phyloP scores from a whole-genome alignment of 2,113 vertebrate species.

The Hypanus sabinus region DNA sequence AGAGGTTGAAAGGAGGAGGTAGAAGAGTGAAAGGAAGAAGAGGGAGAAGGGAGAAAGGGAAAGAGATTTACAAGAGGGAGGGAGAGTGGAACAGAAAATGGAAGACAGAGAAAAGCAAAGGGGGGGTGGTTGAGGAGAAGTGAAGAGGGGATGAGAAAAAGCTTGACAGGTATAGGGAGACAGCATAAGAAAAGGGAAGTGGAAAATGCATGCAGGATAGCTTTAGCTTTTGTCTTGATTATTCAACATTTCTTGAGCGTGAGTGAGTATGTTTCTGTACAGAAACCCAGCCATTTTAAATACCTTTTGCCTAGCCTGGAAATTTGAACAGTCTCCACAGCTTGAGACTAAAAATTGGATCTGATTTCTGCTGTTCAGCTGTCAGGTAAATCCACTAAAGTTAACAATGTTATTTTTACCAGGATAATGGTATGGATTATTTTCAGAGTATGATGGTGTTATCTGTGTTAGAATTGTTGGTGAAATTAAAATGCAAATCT shows the following conservation, averaged over 20 bases:
- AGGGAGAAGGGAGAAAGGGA: no score
- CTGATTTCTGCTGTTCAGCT: not conserved
- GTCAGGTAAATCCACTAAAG: slow-evolving; percentile 12
- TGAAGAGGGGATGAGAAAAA: no score
- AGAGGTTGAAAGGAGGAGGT: no score
- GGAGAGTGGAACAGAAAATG: no score
- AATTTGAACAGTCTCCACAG: not conserved
- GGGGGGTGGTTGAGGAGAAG: no score
- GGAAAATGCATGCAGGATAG: no score
- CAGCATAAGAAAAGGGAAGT: no score
- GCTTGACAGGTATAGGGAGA: no score
- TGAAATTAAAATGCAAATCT: not conserved
- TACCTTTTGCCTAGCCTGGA: not conserved
- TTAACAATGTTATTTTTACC: not conserved
- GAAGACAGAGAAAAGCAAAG: no score
- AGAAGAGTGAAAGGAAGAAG: no score
- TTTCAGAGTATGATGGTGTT: not conserved
- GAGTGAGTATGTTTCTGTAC: not conserved
- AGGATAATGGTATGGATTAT: not conserved
- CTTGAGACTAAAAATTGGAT: not conserved
- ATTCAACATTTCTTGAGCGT: not conserved
- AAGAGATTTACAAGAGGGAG: no score
- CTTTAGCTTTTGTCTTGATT: not conserved
- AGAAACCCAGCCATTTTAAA: not conserved
- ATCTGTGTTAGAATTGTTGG: slow-evolving; percentile 15